Conservation (phyloP, 2,888 invertebrate species). For the Allacma fusca region DNA sequence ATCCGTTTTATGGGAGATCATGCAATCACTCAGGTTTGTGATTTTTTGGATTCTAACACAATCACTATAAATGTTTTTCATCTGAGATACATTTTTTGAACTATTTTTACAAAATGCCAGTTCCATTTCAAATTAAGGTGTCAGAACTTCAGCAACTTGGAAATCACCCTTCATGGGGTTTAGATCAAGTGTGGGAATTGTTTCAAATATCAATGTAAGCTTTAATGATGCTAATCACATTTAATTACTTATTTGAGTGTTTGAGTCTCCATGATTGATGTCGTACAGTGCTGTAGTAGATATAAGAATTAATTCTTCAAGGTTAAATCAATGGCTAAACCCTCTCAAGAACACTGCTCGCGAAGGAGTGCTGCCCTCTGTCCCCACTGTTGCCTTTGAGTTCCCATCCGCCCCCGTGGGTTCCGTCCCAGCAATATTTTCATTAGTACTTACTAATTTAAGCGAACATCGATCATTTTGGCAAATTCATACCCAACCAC, state of each 20-base stretch:
- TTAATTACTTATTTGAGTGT: no score
- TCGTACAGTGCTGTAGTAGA: no score
- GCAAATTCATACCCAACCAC: constrained; percentile 51
- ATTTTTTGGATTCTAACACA: not conserved
- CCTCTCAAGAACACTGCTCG: constrained; percentile 43
- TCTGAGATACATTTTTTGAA: no score
- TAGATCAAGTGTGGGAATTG: constrained; percentile 55
- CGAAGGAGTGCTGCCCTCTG: constrained; percentile 49
- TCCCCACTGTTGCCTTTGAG: constrained; percentile 49
- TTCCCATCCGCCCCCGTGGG: constrained; percentile 55
- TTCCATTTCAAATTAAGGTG: constrained; percentile 47
- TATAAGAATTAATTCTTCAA: constrained; percentile 9
- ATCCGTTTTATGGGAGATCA: constrained; percentile 55
- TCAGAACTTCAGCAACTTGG: constrained; percentile 54
- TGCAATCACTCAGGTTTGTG: constrained; percentile 47
- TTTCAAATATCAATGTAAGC: constrained; percentile 50
- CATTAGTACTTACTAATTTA: constrained; percentile 49
- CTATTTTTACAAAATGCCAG: no score
- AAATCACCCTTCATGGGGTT: constrained; percentile 49
- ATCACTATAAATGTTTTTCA: no score
- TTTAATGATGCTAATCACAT: no score
- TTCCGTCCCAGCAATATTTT: constrained; percentile 48
- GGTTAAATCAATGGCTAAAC: constrained; percentile 51
- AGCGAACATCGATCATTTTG: constrained; percentile 47
- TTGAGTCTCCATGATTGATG: no score